Evolutionary conservation across 1,140 invertebrate species (phyloP).

Genomic region (Ips nitidus): DNA sequence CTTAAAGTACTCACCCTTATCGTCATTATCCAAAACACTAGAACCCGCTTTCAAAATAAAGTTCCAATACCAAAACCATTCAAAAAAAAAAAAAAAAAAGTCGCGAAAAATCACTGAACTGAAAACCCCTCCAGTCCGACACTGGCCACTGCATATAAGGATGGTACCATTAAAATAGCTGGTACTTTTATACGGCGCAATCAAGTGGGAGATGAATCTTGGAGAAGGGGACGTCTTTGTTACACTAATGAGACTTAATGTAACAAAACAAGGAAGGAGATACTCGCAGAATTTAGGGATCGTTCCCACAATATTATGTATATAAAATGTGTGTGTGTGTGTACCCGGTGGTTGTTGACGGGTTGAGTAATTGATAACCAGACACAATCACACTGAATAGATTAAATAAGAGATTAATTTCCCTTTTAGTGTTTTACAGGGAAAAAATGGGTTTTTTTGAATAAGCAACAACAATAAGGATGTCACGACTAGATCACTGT

Average conservation of each 20-base stretch:
- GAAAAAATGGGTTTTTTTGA: too few species aligned
- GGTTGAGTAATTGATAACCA: too few species aligned
- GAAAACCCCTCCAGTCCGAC: constrained; percentile 38
- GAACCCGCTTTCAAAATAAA: constrained; percentile 9
- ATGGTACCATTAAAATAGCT: constrained; percentile 42
- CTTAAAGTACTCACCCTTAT: constrained; percentile 30
- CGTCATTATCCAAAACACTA: constrained; percentile 32
- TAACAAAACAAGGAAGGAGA: too few species aligned
- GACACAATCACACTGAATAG: too few species aligned
- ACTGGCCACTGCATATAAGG: constrained; percentile 41
- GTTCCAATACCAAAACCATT: constrained; percentile 2
- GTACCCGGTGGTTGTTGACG: too few species aligned
- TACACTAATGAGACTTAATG: constrained; percentile 39
- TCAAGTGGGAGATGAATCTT: constrained; percentile 39
- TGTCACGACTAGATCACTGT: too few species aligned
- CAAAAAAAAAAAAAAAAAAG: constrained; percentile 6
- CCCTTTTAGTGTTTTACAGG: too few species aligned
- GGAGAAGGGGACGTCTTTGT: constrained; percentile 39
- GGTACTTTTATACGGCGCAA: constrained; percentile 40
- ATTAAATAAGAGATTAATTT: too few species aligned
- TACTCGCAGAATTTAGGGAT: constrained; percentile 12
- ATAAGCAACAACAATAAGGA: too few species aligned
- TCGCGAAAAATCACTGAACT: constrained; percentile 22
- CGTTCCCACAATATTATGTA: too few species aligned
- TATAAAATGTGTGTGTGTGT: too few species aligned